A percentile compares a stretch with the other conserved stretches of the same genome.
These are phyloP conservation scores for Ichneumon xanthorius DNA, from an alignment of 2,888 invertebrate species.

Conservation along the genomic window DNA sequence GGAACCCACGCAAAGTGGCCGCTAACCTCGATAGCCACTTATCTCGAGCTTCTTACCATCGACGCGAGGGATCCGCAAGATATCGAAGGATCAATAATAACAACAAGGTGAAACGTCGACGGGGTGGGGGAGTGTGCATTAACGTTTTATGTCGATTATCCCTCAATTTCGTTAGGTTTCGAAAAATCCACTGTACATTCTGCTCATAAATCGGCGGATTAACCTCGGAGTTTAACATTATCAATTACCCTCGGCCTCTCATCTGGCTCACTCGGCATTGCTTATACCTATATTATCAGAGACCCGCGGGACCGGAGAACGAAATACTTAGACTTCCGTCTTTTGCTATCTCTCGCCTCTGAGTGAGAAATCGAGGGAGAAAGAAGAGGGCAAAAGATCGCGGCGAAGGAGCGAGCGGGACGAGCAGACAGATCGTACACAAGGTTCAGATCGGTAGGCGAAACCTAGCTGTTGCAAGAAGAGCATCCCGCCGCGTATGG, in stretches of 20 bases:
- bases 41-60: constrained; percentile 65
- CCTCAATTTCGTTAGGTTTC: constrained; percentile 71
- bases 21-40: constrained; percentile 70
- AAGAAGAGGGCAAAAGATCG: constrained; percentile 55
- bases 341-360: constrained; percentile 53
- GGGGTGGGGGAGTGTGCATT: constrained; percentile 68
- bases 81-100: constrained; percentile 64
- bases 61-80: constrained; percentile 55
- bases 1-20: constrained; percentile 65
- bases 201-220: constrained; percentile 83
- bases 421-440: constrained; percentile 49
- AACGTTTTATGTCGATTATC: constrained; percentile 71
- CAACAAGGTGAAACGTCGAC: constrained; percentile 54
- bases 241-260: constrained; percentile 80
- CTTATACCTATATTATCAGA: constrained; percentile 24
- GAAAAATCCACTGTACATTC: constrained; percentile 76
- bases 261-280: constrained; percentile 15
- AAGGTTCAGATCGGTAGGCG: constrained; percentile 65
- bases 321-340: constrained; percentile 54
- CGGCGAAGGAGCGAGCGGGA: constrained; percentile 48
- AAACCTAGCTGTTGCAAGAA: constrained; percentile 47
- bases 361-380: constrained; percentile 63
- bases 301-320: constrained; percentile 58
- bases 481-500: constrained; percentile 33
- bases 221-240: constrained; percentile 82